These are phyloP conservation scores for Gortyna flavago DNA, from an alignment of 2,888 invertebrate genomes.

Conservation along the genomic window DNA sequence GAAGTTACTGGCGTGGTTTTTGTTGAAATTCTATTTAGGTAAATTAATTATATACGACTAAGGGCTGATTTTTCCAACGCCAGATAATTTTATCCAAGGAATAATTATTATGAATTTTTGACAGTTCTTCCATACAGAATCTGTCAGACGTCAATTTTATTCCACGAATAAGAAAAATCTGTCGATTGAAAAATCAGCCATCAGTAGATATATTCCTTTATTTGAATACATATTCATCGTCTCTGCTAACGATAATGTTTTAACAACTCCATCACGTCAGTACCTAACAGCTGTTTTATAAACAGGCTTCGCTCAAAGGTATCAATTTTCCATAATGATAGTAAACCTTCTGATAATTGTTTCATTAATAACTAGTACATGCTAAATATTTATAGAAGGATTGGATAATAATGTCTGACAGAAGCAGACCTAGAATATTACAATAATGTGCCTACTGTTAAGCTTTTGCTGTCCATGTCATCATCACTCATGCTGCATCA, in stretches of 20 bases:
- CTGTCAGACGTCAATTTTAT: no score
- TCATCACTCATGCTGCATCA: not conserved
- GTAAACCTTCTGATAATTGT: not conserved
- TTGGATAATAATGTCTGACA: not conserved
- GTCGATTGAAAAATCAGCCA: no score
- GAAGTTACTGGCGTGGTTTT: not conserved
- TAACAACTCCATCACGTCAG: constrained; percentile 10
- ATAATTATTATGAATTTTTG: no score
- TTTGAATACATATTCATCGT: constrained; percentile 28
- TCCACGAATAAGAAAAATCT: no score
- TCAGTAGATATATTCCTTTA: not conserved
- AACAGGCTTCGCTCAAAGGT: constrained; percentile 13
- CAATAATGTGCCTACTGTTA: no score
- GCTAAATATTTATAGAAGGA: not conserved
- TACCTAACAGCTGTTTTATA: constrained; percentile 41
- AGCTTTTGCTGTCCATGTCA: not conserved
- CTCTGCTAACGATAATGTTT: constrained; percentile 21
- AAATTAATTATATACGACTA: no score
- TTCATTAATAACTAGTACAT: constrained; percentile 1
- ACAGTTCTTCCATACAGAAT: no score
- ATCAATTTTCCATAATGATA: not conserved
- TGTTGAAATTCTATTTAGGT: constrained; percentile 12
- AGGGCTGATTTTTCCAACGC: no score
- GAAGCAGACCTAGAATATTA: not conserved
- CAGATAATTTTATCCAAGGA: no score